Evolutionary conservation across 1,140 invertebrate genomes (phyloP), one percentile per base, ranked within the genome.

Genomic region (Solenopsis fugax): DNA sequence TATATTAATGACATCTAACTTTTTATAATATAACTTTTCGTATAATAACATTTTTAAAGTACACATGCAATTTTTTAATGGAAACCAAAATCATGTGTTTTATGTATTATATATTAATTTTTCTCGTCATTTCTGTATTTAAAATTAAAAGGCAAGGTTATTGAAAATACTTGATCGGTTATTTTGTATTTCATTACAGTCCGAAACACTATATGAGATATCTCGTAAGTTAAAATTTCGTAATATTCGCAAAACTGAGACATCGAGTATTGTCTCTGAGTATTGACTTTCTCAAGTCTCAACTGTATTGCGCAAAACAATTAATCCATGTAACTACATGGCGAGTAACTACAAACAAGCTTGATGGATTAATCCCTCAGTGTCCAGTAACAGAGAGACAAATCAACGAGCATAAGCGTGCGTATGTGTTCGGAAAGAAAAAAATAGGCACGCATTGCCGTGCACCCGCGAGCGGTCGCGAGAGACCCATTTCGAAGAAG

Each of bases 401-500:
- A 37, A 52, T 37, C 62, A 16, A 24, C 7, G 48, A 80, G 62
- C 34, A 41, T 9, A 18, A 37, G 13, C 24, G 21, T 54, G 62
- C 77, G 48, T 52, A 78, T 16, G 18, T 65, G 18, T 52, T 71
- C 6, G 18, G 45, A 48, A 67, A 69, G 45, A 24, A 45, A 56
- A 72, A 80, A 50, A 50, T 48, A 5, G 54, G 18, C 41, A 71
- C 37, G 41, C 58, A 75, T 24, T 48, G 54, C 18, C 60, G 45
- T 62, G 48, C 56, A 81, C 52, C 58, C n/a, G n/a, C n/a, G n/a
- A n/a, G n/a, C n/a, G 29, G 52, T 29, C 69, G 54, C 71, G 71
- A 48, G 77, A 77, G 60, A 76, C 76, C 64, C 64, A 78, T 78
- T 69, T 82, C 58, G 37, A 88, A 80, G 92, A 93, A 93, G 94